Conservation (phyloP, 2,888 invertebrate species). For the Spicauda simplicius region DNA sequence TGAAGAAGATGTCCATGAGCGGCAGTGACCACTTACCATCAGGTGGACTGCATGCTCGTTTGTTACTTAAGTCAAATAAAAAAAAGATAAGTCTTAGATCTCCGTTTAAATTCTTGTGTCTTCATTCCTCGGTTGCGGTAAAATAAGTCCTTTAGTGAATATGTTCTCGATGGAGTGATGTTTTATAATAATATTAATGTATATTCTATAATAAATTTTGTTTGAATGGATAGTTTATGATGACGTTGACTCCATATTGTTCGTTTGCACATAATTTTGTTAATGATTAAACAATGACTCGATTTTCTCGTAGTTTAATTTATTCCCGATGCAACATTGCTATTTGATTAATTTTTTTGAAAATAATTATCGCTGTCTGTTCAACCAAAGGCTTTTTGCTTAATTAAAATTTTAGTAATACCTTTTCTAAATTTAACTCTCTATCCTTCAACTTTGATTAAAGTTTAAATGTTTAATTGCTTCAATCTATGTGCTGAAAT, state of each 20-base stretch:
- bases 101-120: no score
- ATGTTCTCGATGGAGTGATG: conserved; percentile 51
- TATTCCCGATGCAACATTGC: conserved; percentile 15
- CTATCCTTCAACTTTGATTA: no score
- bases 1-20: no score
- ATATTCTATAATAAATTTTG: conserved; percentile 72
- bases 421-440: no score
- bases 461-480: no score
- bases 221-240: conserved; percentile 81
- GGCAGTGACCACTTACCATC: no score
- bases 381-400: not conserved
- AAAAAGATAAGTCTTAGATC: no score
- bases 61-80: no score
- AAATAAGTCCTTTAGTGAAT: conserved; percentile 1
- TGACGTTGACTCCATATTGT: conserved; percentile 74
- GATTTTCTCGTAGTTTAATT: conserved; percentile 43
- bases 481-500: no score
- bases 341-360: not conserved
- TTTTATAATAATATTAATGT: conserved; percentile 48
- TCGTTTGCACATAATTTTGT: conserved; percentile 77
- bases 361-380: not conserved
- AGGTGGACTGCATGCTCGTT: no score
- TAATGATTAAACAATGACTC: conserved; percentile 61
- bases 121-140: conserved; percentile 1
- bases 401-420: no score